These are phyloP conservation scores for human DNA, from an alignment of 2,113 vertebrate genomes.

Conservation along the genomic window GRCh38 chr7:151664501-151665000, in stretches of 20 bases:
- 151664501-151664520: not conserved
- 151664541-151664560: not conserved
- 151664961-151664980: not conserved
- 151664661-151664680: not conserved
- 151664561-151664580: not conserved
- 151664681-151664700: rapidly evolving
- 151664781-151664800: not conserved
- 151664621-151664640: not conserved
- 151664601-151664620: not conserved
- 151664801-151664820: not conserved
- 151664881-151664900: not conserved
- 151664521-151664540: rapidly evolving
- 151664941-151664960: not conserved
- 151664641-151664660: not conserved
- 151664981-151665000: not conserved
- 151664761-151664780: rapidly evolving
- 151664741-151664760: rapidly evolving
- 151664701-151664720: rapidly evolving
- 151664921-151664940: not conserved
- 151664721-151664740: rapidly evolving
- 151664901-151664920: not conserved
- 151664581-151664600: not conserved
- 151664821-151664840: not conserved
- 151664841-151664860: not conserved
- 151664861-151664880: not conserved